Evolutionary conservation across 2,797 vertebrate species (phyloP).

Genomic region (Onychomys leucogaster): DNA sequence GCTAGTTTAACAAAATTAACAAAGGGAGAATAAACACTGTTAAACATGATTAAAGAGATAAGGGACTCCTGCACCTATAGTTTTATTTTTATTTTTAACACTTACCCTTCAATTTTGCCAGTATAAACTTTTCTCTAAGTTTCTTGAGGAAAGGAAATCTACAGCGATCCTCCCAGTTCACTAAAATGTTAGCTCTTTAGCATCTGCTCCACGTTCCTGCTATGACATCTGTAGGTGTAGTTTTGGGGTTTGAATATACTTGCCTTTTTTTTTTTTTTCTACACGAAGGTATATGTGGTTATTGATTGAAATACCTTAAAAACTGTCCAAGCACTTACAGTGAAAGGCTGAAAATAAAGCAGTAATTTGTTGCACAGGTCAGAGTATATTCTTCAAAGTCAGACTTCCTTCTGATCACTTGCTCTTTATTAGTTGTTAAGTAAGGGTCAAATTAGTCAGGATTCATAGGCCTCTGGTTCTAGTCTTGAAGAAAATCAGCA

Average conservation of each 20-base stretch:
- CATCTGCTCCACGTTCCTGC: rapidly evolving
- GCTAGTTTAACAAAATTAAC: conserved; percentile 5
- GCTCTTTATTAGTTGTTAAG: neutral
- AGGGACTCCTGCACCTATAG: neutral
- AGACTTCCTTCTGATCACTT: neutral
- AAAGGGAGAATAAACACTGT: neutral
- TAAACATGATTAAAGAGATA: neutral
- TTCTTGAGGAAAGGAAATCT: neutral
- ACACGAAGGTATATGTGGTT: neutral
- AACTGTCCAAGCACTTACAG: neutral
- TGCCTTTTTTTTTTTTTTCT: neutral
- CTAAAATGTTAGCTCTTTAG: neutral
- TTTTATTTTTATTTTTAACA: neutral
- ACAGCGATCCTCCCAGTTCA: neutral
- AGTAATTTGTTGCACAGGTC: neutral
- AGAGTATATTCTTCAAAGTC: neutral
- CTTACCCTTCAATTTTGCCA: conserved; percentile 4
- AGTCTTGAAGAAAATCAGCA: neutral
- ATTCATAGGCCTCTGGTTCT: neutral
- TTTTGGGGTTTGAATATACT: neutral
- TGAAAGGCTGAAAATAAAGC: neutral
- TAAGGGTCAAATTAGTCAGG: neutral
- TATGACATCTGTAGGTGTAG: neutral
- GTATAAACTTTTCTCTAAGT: neutral
- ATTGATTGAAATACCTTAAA: neutral